These are phyloP conservation scores for Caenorhabditis sp. DNA, from an alignment of 2,888 invertebrate species.

Conservation along the genomic window DNA sequence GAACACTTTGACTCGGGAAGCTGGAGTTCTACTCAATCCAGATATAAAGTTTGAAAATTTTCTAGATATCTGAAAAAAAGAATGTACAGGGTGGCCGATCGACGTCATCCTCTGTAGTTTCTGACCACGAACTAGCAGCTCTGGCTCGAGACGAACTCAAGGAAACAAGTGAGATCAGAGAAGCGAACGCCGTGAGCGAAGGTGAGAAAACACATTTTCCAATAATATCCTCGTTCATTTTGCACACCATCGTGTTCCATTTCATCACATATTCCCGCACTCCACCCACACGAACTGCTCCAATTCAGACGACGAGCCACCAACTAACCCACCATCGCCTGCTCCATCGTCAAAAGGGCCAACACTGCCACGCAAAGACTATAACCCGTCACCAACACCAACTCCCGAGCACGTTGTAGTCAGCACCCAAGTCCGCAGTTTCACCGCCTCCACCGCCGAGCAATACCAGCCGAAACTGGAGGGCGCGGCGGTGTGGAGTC, in stretches of 20 bases:
- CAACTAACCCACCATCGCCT: conserved; percentile 53
- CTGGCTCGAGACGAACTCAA: conserved; percentile 50
- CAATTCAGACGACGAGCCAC: conserved; percentile 55
- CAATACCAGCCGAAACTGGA: conserved; percentile 22
- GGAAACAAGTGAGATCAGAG: conserved; percentile 50
- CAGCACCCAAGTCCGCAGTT: conserved; percentile 14
- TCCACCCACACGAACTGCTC: not conserved
- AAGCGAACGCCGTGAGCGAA: conserved; percentile 49
- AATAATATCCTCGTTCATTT: not conserved
- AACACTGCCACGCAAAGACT: conserved; percentile 53
- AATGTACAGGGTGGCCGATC: conserved; percentile 38
- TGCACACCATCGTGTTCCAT: no score
- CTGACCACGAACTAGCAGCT: conserved; percentile 47
- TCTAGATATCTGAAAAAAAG: not conserved
- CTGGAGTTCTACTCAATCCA: conserved; percentile 69
- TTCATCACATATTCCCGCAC: no score
- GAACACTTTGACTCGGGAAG: conserved; percentile 74
- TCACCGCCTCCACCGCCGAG: conserved; percentile 8
- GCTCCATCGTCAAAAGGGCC: conserved; percentile 21
- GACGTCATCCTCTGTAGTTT: conserved; percentile 48
- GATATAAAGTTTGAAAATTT: conserved; percentile 45
- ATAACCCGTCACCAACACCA: conserved; percentile 47
- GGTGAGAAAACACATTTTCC: conserved; percentile 12
- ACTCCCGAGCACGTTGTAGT: conserved; percentile 31
- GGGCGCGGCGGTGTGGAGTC: conserved; percentile 35